phyloP scores from a whole-genome alignment of 2,888 invertebrate genomes.

The Lepidochrysops patricia region DNA sequence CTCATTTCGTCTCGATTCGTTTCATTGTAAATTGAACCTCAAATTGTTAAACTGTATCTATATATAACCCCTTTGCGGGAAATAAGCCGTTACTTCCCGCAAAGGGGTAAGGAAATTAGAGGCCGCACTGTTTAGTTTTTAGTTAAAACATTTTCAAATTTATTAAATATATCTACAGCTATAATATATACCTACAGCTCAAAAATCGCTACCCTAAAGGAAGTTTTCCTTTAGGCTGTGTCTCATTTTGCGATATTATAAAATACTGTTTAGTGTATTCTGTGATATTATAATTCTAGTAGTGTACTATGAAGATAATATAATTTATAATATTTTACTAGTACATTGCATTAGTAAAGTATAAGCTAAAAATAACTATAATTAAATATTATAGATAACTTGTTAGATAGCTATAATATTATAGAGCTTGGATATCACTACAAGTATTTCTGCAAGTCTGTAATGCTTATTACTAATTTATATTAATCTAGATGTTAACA shows the following conservation, averaged over 20 bases:
- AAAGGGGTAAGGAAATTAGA: too few relatives aligned
- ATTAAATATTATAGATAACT: too few relatives aligned
- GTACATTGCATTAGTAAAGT: too few relatives aligned
- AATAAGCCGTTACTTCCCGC: too few relatives aligned
- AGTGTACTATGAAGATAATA: background rate
- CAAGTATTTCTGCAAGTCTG: background rate
- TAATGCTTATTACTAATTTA: conserved; percentile 9
- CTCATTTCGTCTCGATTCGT: too few relatives aligned
- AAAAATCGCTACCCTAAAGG: background rate
- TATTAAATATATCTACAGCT: too few relatives aligned
- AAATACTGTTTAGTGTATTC: conserved; percentile 23
- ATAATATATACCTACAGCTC: too few relatives aligned
- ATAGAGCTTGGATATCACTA: background rate
- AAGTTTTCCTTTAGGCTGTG: background rate
- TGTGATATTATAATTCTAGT: conserved; percentile 57
- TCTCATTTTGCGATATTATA: background rate
- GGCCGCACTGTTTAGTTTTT: too few relatives aligned
- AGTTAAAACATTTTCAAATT: too few relatives aligned
- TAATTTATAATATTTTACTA: background rate
- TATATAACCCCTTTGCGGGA: too few relatives aligned
- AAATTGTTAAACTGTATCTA: too few relatives aligned
- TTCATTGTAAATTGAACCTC: too few relatives aligned
- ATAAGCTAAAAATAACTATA: background rate
- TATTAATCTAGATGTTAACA: background rate
- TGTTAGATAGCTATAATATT: background rate